Conservation (phyloP, 2,113 vertebrate genomes). For the Petroica traversi region DNA sequence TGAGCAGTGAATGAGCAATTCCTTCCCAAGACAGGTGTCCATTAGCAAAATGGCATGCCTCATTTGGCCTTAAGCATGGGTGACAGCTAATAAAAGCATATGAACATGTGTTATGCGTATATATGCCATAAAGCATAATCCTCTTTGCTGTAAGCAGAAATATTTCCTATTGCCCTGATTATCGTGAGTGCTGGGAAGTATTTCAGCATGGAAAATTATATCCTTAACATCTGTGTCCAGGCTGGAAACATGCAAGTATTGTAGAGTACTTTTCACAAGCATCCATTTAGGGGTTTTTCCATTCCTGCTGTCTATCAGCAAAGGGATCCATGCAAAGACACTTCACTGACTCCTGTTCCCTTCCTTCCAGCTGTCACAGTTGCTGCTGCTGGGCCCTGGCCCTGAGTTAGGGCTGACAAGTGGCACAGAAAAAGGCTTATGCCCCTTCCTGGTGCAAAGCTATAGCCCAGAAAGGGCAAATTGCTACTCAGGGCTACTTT, state of each 20-base stretch:
- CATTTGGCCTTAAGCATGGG: not conserved
- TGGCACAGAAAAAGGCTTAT: not conserved
- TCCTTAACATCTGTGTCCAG: conserved; percentile 4
- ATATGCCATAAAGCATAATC: conserved; percentile 29
- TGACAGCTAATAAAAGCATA: conserved; percentile 36
- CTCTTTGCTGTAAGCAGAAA: not conserved
- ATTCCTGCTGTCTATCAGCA: not conserved
- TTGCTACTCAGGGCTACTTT: not conserved
- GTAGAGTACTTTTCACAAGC: not conserved
- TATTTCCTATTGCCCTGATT: not conserved
- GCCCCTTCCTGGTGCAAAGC: not conserved
- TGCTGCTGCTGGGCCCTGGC: not conserved
- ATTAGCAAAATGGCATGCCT: conserved; percentile 23
- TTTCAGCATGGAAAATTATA: conserved; percentile 11
- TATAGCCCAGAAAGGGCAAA: not conserved
- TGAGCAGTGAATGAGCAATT: conserved; percentile 40
- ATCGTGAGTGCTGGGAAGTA: not conserved
- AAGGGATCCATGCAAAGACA: not conserved
- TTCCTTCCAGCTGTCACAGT: not conserved
- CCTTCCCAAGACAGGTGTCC: conserved; percentile 29
- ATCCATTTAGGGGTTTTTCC: not conserved
- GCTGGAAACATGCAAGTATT: not conserved
- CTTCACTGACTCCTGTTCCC: not conserved
- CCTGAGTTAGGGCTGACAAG: not conserved
- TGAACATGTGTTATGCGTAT: conserved; percentile 33